phyloP scores from a whole-genome alignment of 2,113 vertebrate species.

The Pipa parva region DNA sequence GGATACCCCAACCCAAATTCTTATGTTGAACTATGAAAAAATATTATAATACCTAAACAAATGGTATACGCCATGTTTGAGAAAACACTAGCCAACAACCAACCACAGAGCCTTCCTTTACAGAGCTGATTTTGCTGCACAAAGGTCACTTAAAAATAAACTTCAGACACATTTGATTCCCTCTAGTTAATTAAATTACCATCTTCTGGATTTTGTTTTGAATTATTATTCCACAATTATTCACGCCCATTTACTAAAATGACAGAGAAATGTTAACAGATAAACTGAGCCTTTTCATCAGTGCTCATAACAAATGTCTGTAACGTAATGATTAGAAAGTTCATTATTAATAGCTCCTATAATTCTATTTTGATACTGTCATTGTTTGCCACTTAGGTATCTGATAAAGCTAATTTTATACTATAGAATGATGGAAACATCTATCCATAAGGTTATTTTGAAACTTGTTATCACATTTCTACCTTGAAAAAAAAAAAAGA shows the following conservation, averaged over 20 bases:
- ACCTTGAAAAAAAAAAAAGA: no score
- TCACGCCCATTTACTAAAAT: slow-evolving; percentile 15
- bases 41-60: no score
- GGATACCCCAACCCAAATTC: no score
- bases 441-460: neutral
- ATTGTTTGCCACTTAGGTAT: neutral
- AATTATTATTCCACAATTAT: neutral
- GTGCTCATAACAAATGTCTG: slow-evolving; percentile 14
- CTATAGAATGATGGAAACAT: neutral
- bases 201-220: slow-evolving; percentile 3
- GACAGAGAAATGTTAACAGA: slow-evolving; percentile 12
- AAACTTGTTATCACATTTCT: no score
- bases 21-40: no score
- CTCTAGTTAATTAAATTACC: neutral
- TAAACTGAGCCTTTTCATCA: slow-evolving; percentile 2
- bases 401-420: neutral
- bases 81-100: no score
- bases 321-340: slow-evolving; percentile 4
- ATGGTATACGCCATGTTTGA: no score
- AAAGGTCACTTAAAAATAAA: slow-evolving; percentile 25
- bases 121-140: neutral
- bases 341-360: slow-evolving; percentile 41
- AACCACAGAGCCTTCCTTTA: no score
- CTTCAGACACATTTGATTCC: neutral
- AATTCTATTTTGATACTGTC: slow-evolving; percentile 33